These are phyloP conservation scores for Barypeithes pellucidus DNA, from an alignment of 2,888 invertebrate species.

Conservation along the genomic window DNA sequence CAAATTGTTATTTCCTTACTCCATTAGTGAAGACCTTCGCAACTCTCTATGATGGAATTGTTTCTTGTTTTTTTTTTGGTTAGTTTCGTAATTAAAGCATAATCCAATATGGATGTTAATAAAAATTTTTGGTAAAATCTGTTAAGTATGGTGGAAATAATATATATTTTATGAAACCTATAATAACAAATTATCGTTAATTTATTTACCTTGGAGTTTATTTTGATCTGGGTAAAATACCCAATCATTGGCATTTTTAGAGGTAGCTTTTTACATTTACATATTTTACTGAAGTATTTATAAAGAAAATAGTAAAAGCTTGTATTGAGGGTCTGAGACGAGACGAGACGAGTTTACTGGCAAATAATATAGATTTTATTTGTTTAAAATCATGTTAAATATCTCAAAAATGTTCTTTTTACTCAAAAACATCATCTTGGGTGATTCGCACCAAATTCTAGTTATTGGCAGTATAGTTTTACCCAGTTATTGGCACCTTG, in stretches of 20 bases:
- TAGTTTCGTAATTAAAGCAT: too few relatives aligned
- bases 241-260: neutral
- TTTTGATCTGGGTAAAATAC: too few relatives aligned
- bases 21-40: too few relatives aligned
- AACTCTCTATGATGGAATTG: too few relatives aligned
- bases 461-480: neutral
- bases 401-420: neutral
- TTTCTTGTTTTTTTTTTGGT: too few relatives aligned
- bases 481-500: neutral
- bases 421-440: neutral
- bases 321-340: neutral
- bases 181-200: too few relatives aligned
- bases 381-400: neutral
- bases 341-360: neutral
- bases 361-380: neutral
- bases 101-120: too few relatives aligned
- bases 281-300: neutral
- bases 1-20: too few relatives aligned
- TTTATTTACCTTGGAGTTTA: too few relatives aligned
- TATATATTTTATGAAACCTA: too few relatives aligned
- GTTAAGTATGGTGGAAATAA: too few relatives aligned
- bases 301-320: neutral
- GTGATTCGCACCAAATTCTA: neutral
- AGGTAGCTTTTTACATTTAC: neutral
- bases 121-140: too few relatives aligned